phyloP scores from a whole-genome alignment of 2,888 invertebrate species.

The Drosophila lutescens region DNA sequence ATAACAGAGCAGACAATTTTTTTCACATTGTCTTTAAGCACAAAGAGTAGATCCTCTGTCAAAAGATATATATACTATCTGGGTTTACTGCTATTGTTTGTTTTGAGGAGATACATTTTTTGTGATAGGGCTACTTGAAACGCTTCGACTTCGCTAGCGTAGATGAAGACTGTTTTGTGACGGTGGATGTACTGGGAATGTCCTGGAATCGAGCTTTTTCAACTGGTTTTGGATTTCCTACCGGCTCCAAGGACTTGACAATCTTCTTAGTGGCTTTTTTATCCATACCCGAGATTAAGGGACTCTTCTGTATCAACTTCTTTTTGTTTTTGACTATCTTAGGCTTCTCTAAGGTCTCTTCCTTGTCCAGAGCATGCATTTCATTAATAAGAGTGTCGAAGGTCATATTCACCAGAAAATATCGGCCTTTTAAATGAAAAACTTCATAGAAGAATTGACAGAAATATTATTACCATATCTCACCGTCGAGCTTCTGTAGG shows the following conservation, averaged over 20 bases:
- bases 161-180: background rate
- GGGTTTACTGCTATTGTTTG: background rate
- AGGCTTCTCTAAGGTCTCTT: background rate
- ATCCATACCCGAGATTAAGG: background rate
- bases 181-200: background rate
- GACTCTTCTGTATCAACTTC: background rate
- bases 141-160: background rate
- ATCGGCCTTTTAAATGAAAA: slow-evolving; percentile 40
- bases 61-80: background rate
- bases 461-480: background rate
- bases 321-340: slow-evolving; percentile 1
- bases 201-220: background rate
- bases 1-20: slow-evolving; percentile 7
- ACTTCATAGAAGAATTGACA: accelerated
- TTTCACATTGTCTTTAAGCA: background rate
- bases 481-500: slow-evolving; percentile 62
- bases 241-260: background rate
- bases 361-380: background rate
- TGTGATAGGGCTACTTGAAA: background rate
- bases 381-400: slow-evolving; percentile 50
- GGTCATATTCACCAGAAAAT: slow-evolving; percentile 54
- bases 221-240: background rate
- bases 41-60: background rate
- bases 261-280: slow-evolving; percentile 3
- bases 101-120: background rate